Conservation (phyloP, 1,140 invertebrate species). For the Zaprionus tsacasi region DNA sequence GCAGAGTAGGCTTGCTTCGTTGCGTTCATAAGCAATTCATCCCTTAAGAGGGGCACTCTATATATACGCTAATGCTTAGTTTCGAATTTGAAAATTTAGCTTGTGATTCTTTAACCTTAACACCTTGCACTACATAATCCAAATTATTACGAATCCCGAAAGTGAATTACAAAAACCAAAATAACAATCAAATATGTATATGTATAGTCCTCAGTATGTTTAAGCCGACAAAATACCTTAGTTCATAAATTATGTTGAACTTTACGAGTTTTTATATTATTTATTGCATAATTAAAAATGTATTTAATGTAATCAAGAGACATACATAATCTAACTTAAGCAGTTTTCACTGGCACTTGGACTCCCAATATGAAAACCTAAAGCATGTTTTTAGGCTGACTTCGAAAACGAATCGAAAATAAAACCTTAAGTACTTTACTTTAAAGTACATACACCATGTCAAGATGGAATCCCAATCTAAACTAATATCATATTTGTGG, state of each 20-base stretch:
- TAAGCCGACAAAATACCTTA: slow-evolving; percentile 42
- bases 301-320: slow-evolving; percentile 52
- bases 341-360: slow-evolving; percentile 1
- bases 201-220: slow-evolving; percentile 32
- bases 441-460: neutral
- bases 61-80: slow-evolving; percentile 24
- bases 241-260: slow-evolving; percentile 54
- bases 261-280: slow-evolving; percentile 55
- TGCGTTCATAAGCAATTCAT: slow-evolving; percentile 73
- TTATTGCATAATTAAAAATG: slow-evolving; percentile 68
- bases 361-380: neutral
- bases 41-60: slow-evolving; percentile 4
- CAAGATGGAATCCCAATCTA: neutral
- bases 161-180: slow-evolving; percentile 55
- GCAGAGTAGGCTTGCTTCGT: slow-evolving; percentile 84
- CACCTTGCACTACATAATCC: slow-evolving; percentile 34
- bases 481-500: neutral
- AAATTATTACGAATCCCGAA: slow-evolving; percentile 29
- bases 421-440: neutral
- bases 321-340: slow-evolving; percentile 8
- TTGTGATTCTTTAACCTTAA: slow-evolving; percentile 45
- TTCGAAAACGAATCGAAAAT: slow-evolving; percentile 11
- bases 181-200: slow-evolving; percentile 29
- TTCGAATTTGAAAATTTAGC: slow-evolving; percentile 29
- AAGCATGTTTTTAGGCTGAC: slow-evolving; percentile 30